Evolutionary conservation across 2,888 invertebrate species (phyloP).

Genomic region (Andrena bicolor): DNA sequence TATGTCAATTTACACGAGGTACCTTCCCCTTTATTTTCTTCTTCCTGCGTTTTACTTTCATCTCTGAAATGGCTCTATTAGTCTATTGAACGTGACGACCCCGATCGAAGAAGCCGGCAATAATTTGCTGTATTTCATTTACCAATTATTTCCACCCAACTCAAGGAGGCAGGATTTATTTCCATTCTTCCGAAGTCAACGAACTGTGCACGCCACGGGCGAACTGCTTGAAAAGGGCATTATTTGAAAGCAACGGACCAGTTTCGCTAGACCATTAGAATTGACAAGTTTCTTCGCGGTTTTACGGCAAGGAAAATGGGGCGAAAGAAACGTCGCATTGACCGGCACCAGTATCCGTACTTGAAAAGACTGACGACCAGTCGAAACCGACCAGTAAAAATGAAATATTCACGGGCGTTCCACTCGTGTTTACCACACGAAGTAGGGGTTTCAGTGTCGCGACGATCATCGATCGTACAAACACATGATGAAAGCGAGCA

Average conservation of each 20-base stretch:
- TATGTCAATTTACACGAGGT: constrained; percentile 1
- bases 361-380: not conserved
- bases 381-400: constrained; percentile 9
- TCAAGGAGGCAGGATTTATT: not conserved
- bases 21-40: not conserved
- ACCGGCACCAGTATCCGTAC: too few relatives aligned
- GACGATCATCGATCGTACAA: constrained; percentile 56
- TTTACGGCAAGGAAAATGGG: too few relatives aligned
- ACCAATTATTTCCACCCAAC: not conserved
- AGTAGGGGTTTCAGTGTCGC: constrained; percentile 62
- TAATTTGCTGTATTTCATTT: not conserved
- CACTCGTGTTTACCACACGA: constrained; percentile 68
- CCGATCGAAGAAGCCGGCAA: constrained; percentile 3
- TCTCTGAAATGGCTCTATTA: constrained; percentile 48
- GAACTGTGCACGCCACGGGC: too few relatives aligned
- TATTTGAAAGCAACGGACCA: too few relatives aligned
- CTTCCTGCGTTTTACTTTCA: constrained; percentile 9
- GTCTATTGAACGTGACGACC: constrained; percentile 62
- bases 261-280: too few relatives aligned
- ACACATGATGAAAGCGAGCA: constrained; percentile 48
- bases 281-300: too few relatives aligned
- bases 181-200: too few relatives aligned
- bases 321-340: too few relatives aligned
- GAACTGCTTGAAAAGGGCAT: too few relatives aligned
- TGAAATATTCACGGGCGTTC: constrained; percentile 24